These are phyloP conservation scores for Barypeithes pellucidus DNA, from an alignment of 2,888 invertebrate species.

Conservation along the genomic window DNA sequence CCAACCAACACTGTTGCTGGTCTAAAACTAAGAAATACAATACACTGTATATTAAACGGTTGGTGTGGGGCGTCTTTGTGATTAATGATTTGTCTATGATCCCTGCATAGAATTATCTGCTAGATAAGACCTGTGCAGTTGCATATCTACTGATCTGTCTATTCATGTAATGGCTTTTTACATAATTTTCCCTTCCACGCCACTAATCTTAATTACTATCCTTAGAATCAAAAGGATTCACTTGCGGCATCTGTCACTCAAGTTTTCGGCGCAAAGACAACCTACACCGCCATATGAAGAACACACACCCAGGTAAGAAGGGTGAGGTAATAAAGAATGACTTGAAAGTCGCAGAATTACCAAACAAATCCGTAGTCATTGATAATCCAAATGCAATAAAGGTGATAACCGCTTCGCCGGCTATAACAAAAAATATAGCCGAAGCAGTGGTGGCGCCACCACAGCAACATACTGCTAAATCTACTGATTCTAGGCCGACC, in stretches of 20 bases:
- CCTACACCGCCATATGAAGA: conserved; percentile 82
- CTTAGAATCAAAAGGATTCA: conserved; percentile 79
- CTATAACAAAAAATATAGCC: conserved; percentile 57
- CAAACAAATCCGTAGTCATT: conserved; percentile 57
- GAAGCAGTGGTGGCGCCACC: conserved; percentile 51
- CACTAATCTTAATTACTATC: conserved; percentile 23
- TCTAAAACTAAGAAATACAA: too few species aligned
- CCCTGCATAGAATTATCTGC: too few species aligned
- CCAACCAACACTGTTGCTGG: too few species aligned
- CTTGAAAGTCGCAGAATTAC: conserved; percentile 55
- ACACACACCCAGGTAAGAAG: conserved; percentile 78
- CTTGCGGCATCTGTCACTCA: conserved; percentile 81
- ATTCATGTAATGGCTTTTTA: too few species aligned
- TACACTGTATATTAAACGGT: conserved; percentile 4
- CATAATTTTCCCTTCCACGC: neutral
- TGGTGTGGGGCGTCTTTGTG: conserved; percentile 28
- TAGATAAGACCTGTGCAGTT: too few species aligned
- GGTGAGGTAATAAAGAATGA: conserved; percentile 62
- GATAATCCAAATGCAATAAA: conserved; percentile 70
- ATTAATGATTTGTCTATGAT: conserved; percentile 8
- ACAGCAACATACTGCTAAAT: conserved; percentile 42
- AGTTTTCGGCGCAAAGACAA: conserved; percentile 86
- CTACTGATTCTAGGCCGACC: conserved; percentile 54
- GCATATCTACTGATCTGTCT: too few species aligned
- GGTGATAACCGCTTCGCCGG: conserved; percentile 67